Conservation (phyloP, 2,113 vertebrate species). For the Channa argus region DNA sequence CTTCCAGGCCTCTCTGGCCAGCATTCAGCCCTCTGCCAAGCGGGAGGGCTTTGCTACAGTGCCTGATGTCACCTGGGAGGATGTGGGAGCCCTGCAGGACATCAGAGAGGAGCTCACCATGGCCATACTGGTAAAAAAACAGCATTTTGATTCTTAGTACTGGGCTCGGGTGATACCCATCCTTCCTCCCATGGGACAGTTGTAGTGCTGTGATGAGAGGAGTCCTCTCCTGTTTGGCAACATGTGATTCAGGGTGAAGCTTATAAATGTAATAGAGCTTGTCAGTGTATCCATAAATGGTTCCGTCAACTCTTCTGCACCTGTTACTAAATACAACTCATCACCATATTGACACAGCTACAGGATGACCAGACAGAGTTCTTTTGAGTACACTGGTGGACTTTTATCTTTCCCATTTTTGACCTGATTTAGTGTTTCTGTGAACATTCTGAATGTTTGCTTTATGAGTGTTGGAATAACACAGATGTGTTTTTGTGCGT, state of each 20-base stretch:
- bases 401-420: not conserved
- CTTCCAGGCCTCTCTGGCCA: slow-evolving; percentile 87
- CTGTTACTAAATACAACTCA: not conserved
- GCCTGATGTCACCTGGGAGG: slow-evolving; percentile 95
- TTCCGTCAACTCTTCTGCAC: not conserved
- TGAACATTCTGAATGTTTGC: not conserved
- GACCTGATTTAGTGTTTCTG: not conserved
- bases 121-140: slow-evolving; percentile 91
- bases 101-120: slow-evolving; percentile 95
- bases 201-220: too few relatives aligned
- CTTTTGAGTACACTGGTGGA: not conserved
- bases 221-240: too few relatives aligned
- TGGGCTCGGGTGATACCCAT: too few relatives aligned
- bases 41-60: slow-evolving; percentile 97
- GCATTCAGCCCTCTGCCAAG: slow-evolving; percentile 96
- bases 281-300: not conserved
- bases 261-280: too few relatives aligned
- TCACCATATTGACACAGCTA: not conserved
- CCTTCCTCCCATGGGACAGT: too few relatives aligned
- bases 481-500: not conserved
- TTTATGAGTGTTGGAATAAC: not conserved
- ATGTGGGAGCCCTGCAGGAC: slow-evolving; percentile 93
- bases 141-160: not conserved
- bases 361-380: not conserved
- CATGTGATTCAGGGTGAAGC: too few relatives aligned